Evolutionary conservation across 2,888 invertebrate genomes (phyloP), one percentile per base, ranked within the genome.

Genomic region (Exephanes ischioxanthus): DNA sequence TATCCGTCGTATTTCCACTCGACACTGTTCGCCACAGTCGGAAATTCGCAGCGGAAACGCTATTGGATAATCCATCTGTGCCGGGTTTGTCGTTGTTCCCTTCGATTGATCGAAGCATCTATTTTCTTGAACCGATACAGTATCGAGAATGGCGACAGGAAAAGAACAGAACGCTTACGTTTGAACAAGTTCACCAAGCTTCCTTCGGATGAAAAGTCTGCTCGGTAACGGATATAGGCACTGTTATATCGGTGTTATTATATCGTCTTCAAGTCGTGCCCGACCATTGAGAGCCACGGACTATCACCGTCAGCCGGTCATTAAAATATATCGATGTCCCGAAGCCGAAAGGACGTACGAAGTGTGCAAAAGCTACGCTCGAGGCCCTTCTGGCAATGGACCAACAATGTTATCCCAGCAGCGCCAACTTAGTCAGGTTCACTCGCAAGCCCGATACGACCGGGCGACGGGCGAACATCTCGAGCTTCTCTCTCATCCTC

Each of bases 51-150:
- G 16, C 63, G 51, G 63, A 80, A 75, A 51, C 33, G 33, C 16
- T 63, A 63, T 33, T 33, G 70, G 79, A 83, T 83, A 70, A 83
- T 83, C 83, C 61, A 75, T 73, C 79, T 83, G 53, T 51, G 48
- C 41, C 73, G 41, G 73, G 73, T 79, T 63, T 70, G 68, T 58
- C 45, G 11, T 37, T 19, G 45, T 79, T 61, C 33, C 41, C 19
- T 26, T 26, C 73, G 51, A 80, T 75, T 22, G 70, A 80, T 84
- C 45, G 63, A 84, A 70, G 70, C 53, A 80, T 68, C 45, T 7
- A n/a, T 37, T 75, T 75, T 19, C 70, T 73, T 33, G 14, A n/a
- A 45, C 45, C 45, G 45, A 48, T 16, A 51, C 61, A 80, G 71
- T 75, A 55, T 84, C 45, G 45, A 70, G 26, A 53, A 71, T 80